These are phyloP conservation scores for Gymnorhina tibicen DNA, from an alignment of 2,113 vertebrate species.

Conservation along the genomic window DNA sequence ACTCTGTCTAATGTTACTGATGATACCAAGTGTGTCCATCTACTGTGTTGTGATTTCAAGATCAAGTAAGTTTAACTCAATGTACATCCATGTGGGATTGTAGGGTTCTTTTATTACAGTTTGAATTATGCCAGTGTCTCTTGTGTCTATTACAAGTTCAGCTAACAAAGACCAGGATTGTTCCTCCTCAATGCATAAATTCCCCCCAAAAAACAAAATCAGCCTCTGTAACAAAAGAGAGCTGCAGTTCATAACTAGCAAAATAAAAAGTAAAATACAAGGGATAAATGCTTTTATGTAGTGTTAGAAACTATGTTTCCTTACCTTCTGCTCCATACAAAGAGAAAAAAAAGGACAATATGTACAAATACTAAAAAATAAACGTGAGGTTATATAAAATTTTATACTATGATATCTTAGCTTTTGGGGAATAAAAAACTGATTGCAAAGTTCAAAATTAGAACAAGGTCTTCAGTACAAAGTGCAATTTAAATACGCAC, in stretches of 20 bases:
- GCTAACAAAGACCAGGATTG: not conserved
- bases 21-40: not conserved
- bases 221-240: not conserved
- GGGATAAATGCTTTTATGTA: not conserved
- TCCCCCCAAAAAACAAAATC: not conserved
- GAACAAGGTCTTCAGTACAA: not conserved
- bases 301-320: not conserved
- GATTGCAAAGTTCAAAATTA: not conserved
- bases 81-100: not conserved
- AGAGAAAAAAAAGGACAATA: slow-evolving; percentile 2
- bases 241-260: not conserved
- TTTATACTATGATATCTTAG: not conserved
- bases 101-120: not conserved
- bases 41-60: not conserved
- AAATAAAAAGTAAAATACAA: not conserved
- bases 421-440: not conserved
- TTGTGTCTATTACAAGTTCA: not conserved
- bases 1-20: not conserved
- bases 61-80: not conserved
- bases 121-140: not conserved
- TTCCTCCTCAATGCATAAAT: not conserved
- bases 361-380: slow-evolving; percentile 16
- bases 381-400: not conserved
- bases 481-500: not conserved
- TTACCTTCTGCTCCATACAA: not conserved